Conservation (phyloP, 2,888 invertebrate species). For the Agonopterix alstromeriana region DNA sequence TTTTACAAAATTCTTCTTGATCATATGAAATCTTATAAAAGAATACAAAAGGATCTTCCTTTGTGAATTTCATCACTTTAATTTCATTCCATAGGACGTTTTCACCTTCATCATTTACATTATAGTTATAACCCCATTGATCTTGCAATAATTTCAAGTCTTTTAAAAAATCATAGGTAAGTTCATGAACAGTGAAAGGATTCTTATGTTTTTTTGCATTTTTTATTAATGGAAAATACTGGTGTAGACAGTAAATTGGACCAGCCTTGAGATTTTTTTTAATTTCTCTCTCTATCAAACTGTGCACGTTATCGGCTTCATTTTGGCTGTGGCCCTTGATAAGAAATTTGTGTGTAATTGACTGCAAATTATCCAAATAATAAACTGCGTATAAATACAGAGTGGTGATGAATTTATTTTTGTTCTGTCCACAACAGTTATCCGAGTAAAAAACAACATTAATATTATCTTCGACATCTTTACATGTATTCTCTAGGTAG, state of each 20-base stretch:
- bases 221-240: slow-evolving; percentile 8
- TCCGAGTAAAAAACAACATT: slow-evolving; percentile 20
- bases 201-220: slow-evolving; percentile 1
- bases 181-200: slow-evolving; percentile 1
- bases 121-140: slow-evolving; percentile 8
- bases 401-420: slow-evolving; percentile 13
- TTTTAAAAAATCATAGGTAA: slow-evolving; percentile 1
- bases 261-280: slow-evolving; percentile 19
- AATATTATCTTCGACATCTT: slow-evolving; percentile 2
- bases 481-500: slow-evolving; percentile 1
- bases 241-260: slow-evolving; percentile 18
- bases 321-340: slow-evolving; percentile 27
- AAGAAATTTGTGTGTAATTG: slow-evolving; percentile 23
- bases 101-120: not conserved
- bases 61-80: slow-evolving; percentile 5
- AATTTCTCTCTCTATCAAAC: slow-evolving; percentile 22
- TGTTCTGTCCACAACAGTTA: slow-evolving; percentile 21
- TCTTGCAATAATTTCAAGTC: slow-evolving; percentile 11
- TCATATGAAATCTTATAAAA: slow-evolving; percentile 3
- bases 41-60: slow-evolving; percentile 4
- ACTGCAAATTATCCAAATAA: slow-evolving; percentile 7
- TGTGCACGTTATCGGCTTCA: slow-evolving; percentile 26
- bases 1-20: too few relatives aligned
- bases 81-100: slow-evolving; percentile 8
- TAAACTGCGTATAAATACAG: slow-evolving; percentile 10